phyloP scores from a whole-genome alignment of 2,113 vertebrate species.

The Microcebus murinus region DNA sequence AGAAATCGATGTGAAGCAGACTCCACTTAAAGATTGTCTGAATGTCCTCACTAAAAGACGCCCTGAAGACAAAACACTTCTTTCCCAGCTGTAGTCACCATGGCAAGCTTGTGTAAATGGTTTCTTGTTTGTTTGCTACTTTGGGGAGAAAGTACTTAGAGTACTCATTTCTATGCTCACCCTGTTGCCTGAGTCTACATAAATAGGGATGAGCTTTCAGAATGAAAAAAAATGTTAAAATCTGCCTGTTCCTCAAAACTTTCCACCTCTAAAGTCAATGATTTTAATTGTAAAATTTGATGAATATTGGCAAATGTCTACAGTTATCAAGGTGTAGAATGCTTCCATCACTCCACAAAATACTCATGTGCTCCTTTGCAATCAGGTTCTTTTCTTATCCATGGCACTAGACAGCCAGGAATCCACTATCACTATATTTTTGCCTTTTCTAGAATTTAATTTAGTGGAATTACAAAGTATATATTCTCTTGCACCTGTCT shows the following conservation, averaged over 20 bases:
- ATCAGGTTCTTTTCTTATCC: not conserved
- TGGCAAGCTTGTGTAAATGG: not conserved
- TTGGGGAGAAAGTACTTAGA: not conserved
- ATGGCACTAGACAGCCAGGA: not conserved
- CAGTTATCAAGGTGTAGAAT: not conserved
- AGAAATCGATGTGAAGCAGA: not conserved
- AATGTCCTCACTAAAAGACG: not conserved
- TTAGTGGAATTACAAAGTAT: not conserved
- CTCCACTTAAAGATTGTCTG: not conserved
- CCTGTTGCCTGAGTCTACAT: not conserved
- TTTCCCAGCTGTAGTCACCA: not conserved
- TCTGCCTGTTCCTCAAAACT: not conserved
- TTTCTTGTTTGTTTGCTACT: not conserved
- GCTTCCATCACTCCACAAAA: not conserved
- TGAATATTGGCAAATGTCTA: not conserved
- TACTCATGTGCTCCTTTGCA: not conserved
- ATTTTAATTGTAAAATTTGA: not conserved
- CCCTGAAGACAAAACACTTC: not conserved
- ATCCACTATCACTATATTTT: not conserved
- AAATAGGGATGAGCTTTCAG: not conserved
- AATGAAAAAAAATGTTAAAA: not conserved
- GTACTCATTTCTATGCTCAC: not conserved
- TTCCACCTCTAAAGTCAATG: not conserved
- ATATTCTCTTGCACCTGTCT: not conserved
- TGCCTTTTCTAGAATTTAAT: not conserved